Evolutionary conservation across 2,888 invertebrate genomes (phyloP).

Genomic region (Elysia crispata): DNA sequence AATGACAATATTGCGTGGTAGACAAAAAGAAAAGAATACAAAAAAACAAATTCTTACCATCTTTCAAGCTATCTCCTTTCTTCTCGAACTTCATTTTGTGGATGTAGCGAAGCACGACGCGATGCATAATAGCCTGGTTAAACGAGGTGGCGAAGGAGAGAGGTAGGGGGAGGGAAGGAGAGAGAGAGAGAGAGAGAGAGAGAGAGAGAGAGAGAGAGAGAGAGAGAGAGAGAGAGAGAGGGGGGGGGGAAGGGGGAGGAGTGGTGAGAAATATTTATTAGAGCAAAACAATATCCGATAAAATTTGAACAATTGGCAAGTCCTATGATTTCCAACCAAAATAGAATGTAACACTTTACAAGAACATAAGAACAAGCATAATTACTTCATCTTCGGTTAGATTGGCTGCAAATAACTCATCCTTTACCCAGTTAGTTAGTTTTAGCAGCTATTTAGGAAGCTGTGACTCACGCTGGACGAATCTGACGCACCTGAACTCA

Average conservation of each 20-base stretch:
- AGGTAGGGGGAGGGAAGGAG: slow-evolving; percentile 10
- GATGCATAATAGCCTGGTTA: slow-evolving; percentile 58
- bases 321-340: too few relatives aligned
- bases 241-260: background rate
- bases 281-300: too few relatives aligned
- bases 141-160: background rate
- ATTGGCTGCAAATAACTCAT: too few relatives aligned
- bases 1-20: background rate
- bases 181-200: background rate
- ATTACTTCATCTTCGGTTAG: too few relatives aligned
- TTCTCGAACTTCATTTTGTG: slow-evolving; percentile 62
- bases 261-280: background rate
- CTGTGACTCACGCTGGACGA: too few relatives aligned
- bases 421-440: too few relatives aligned
- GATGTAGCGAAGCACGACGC: slow-evolving; percentile 58
- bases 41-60: slow-evolving; percentile 49
- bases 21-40: background rate
- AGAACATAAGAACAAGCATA: too few relatives aligned
- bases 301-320: too few relatives aligned
- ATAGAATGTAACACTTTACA: too few relatives aligned
- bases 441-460: too few relatives aligned
- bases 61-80: slow-evolving; percentile 56
- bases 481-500: background rate
- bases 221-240: background rate
- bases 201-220: background rate